A percentile compares a stretch with the other conserved stretches of the same genome.
These are phyloP conservation scores for Aeoliscus strigatus DNA, from an alignment of 2,797 vertebrate species.

Conservation along the genomic window DNA sequence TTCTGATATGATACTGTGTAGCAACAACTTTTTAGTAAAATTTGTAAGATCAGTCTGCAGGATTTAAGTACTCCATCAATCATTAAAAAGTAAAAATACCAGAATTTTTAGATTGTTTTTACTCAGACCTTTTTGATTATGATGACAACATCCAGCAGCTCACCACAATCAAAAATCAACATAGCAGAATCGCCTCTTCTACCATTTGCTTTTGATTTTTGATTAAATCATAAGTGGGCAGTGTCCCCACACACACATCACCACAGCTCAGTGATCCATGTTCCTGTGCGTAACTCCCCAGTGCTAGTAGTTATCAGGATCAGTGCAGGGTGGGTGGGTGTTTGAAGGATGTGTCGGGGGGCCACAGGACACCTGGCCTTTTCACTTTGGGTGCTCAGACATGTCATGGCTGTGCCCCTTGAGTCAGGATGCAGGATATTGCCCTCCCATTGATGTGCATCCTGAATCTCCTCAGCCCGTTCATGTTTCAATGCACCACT, in stretches of 20 bases:
- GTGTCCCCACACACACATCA: conserved; percentile 32
- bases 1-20: no score
- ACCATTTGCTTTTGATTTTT: conserved; percentile 4
- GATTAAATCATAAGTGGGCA: conserved; percentile 9
- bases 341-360: conserved; percentile 20
- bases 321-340: conserved; percentile 25
- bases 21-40: background rate
- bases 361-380: conserved; percentile 59
- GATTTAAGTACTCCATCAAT: background rate
- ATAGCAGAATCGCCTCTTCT: conserved; percentile 24
- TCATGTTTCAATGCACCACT: conserved; percentile 35
- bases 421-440: conserved; percentile 69
- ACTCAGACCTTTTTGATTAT: no score
- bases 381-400: conserved; percentile 68
- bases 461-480: conserved; percentile 37
- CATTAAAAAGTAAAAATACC: background rate
- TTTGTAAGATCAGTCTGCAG: background rate
- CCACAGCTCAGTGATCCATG: conserved; percentile 57
- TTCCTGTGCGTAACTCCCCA: conserved; percentile 54
- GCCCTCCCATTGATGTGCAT: conserved; percentile 59
- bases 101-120: no score
- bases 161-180: conserved; percentile 36
- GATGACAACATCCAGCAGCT: conserved; percentile 43
- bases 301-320: conserved; percentile 54
- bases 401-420: conserved; percentile 51